These are phyloP conservation scores for Latrodectus elegans DNA, from an alignment of 2,888 invertebrate species.

Conservation along the genomic window DNA sequence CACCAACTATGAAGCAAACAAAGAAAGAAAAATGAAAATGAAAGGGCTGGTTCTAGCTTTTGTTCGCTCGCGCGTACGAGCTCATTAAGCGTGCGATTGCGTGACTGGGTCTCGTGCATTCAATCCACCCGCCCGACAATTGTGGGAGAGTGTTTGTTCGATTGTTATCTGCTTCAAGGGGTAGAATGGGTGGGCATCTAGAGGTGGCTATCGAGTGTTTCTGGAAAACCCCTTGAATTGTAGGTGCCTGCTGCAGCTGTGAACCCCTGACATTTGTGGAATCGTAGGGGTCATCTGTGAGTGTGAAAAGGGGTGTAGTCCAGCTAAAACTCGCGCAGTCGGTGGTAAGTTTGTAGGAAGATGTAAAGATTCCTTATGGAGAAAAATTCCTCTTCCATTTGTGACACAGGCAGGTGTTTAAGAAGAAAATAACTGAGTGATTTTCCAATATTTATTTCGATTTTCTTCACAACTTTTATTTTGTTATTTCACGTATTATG, in stretches of 20 bases:
- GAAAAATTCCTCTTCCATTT: no score
- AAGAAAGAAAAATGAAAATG: not conserved
- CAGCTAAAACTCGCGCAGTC: no score
- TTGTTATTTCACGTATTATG: no score
- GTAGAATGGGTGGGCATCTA: not conserved
- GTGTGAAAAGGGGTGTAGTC: no score
- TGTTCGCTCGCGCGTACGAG: conserved; percentile 25
- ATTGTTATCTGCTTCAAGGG: not conserved
- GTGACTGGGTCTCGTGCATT: conserved; percentile 54
- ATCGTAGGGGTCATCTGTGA: no score
- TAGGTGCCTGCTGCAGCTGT: not conserved
- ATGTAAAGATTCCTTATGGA: no score
- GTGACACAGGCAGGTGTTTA: no score
- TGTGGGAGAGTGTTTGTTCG: not conserved
- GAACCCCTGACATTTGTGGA: not conserved
- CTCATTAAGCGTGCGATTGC: conserved; percentile 52
- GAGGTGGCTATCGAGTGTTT: not conserved
- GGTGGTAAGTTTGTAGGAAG: no score
- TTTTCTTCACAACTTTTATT: no score
- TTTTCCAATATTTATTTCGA: no score
- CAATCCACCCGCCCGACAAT: not conserved
- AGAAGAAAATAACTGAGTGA: no score
- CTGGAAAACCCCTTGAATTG: not conserved
- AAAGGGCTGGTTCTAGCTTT: conserved; percentile 5
- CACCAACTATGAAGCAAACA: conserved; percentile 4